Conservation (phyloP, 2,797 vertebrate species). For the Lepus oiostolus region DNA sequence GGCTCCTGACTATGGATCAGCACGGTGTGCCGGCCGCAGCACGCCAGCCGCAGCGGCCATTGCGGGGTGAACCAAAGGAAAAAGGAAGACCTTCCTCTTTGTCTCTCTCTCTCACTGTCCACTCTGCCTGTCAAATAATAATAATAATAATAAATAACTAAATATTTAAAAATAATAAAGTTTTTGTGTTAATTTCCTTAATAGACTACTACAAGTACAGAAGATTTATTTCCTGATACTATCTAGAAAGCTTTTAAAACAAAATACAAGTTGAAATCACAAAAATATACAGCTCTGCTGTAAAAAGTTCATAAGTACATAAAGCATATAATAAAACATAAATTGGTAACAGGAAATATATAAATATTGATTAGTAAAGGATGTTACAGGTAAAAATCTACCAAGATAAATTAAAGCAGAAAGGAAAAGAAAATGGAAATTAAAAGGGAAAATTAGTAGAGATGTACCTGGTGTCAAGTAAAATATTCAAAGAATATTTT, state of each 20-base stretch:
- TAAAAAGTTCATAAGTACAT: not conserved
- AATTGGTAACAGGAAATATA: not conserved
- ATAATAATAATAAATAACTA: no score
- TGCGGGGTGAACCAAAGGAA: no score
- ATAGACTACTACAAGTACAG: constrained; percentile 18
- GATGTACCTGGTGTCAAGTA: not conserved
- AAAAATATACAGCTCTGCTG: constrained; percentile 51
- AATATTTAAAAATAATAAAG: no score
- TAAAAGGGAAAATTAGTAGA: not conserved
- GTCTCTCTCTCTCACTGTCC: no score
- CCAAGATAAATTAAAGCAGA: constrained; percentile 21
- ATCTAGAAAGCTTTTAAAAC: constrained; percentile 44
- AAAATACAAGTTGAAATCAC: constrained; percentile 50
- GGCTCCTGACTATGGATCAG: no score
- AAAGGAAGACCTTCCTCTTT: no score
- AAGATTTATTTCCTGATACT: constrained; percentile 18
- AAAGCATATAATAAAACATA: constrained; percentile 58
- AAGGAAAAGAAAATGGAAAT: constrained; percentile 42
- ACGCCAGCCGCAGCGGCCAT: no score
- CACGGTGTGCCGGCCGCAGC: no score
- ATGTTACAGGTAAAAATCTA: constrained; percentile 45
- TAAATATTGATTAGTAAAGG: constrained; percentile 45
- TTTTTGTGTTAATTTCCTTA: not conserved
- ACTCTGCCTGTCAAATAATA: no score
- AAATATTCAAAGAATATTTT: not conserved